These are phyloP conservation scores for Lasiommata megera DNA, from an alignment of 2,888 invertebrate species.

Conservation along the genomic window DNA sequence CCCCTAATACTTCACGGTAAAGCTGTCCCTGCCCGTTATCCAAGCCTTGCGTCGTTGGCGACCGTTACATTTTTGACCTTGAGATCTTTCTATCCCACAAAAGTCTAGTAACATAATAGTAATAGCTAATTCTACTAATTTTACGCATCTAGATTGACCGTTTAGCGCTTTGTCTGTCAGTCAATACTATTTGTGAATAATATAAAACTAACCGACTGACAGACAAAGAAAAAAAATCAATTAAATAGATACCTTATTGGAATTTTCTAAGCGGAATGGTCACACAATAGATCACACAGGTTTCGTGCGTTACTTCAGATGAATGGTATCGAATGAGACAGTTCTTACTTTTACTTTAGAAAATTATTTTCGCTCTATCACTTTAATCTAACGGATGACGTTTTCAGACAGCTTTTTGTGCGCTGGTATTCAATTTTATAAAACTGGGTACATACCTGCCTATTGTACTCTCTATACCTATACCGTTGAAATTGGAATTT, in stretches of 20 bases:
- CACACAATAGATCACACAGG: slow-evolving; percentile 13
- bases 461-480: neutral
- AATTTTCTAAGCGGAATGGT: neutral
- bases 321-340: slow-evolving; percentile 22
- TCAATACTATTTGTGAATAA: no score
- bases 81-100: no score
- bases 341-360: slow-evolving; percentile 31
- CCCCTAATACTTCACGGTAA: no score
- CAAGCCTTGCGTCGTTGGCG: no score
- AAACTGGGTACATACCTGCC: neutral
- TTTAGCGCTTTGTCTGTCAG: no score
- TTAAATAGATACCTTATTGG: neutral
- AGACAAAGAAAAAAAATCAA: no score
- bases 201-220: no score
- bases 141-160: no score
- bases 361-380: slow-evolving; percentile 18
- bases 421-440: slow-evolving; percentile 6
- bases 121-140: no score
- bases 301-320: slow-evolving; percentile 22
- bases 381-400: slow-evolving; percentile 22
- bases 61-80: no score
- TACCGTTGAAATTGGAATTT: neutral
- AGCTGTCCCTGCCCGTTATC: no score
- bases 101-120: no score
- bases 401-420: slow-evolving; percentile 15